A percentile compares a stretch with the other conserved stretches of the same genome.
phyloP scores from a whole-genome alignment of 2,888 invertebrate genomes.

The Zygaena filipendulae region DNA sequence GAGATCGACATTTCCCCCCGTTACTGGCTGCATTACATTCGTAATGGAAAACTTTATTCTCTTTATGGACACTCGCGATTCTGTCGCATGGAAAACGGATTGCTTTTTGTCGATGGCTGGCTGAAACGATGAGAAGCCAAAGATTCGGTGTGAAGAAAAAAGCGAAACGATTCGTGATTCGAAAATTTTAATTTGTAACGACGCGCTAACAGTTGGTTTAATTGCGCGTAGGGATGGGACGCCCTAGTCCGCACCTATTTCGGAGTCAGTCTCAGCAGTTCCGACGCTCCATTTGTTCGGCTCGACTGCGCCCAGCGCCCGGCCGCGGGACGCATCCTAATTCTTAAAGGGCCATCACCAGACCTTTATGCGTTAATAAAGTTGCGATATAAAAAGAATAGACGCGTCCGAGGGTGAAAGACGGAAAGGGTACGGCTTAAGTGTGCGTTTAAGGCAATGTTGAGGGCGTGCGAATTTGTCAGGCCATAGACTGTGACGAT shows the following conservation, averaged over 20 bases:
- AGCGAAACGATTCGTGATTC: too few relatives aligned
- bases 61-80: background rate
- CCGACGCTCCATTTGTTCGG: conserved; percentile 62
- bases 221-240: conserved; percentile 46
- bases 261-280: conserved; percentile 26
- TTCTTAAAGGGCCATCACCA: conserved; percentile 66
- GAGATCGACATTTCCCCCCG: conserved; percentile 39
- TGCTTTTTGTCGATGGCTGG: too few relatives aligned
- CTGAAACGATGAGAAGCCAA: too few relatives aligned
- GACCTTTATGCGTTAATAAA: conserved; percentile 70
- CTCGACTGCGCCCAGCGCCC: conserved; percentile 42
- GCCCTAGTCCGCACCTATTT: conserved; percentile 26
- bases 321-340: conserved; percentile 61
- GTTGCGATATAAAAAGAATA: conserved; percentile 68
- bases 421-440: conserved; percentile 61
- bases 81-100: too few relatives aligned
- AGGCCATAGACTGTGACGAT: conserved; percentile 48
- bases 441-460: conserved; percentile 64
- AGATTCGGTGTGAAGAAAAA: too few relatives aligned
- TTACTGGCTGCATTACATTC: conserved; percentile 54
- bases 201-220: too few relatives aligned
- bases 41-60: conserved; percentile 34
- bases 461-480: conserved; percentile 67
- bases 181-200: too few relatives aligned
- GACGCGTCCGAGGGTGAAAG: conserved; percentile 64